Percentiles rank a stretch among this genome's conserved stretches.
These are phyloP conservation scores for Andrena dorsata DNA, from an alignment of 2,888 invertebrate genomes.

Conservation along the genomic window DNA sequence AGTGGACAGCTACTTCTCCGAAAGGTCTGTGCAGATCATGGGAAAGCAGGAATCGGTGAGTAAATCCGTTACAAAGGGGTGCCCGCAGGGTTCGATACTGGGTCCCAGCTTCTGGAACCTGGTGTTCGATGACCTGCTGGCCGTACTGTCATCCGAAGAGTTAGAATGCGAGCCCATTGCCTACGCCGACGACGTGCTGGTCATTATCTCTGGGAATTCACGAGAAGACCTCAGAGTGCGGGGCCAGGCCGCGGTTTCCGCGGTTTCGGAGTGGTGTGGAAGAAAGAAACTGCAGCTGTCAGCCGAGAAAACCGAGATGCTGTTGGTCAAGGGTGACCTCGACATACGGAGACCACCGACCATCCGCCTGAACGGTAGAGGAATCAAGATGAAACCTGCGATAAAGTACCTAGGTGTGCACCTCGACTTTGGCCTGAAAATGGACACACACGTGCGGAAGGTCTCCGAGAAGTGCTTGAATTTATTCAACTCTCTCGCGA, in stretches of 20 bases:
- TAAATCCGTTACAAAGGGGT: not conserved
- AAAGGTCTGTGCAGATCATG: not conserved
- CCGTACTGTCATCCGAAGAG: not conserved
- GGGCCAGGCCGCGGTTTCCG: not conserved
- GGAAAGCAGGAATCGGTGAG: not conserved
- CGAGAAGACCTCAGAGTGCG: too few relatives aligned
- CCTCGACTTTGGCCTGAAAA: too few relatives aligned
- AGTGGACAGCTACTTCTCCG: not conserved
- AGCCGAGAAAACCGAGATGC: not conserved
- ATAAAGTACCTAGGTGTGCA: not conserved
- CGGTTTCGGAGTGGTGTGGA: too few relatives aligned
- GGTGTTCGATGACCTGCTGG: not conserved
- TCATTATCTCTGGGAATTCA: too few relatives aligned
- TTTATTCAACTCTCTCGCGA: not conserved
- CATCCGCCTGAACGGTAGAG: not conserved
- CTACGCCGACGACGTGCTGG: not conserved
- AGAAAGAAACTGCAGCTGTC: not conserved
- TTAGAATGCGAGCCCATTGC: not conserved
- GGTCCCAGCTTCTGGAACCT: not conserved
- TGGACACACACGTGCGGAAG: not conserved
- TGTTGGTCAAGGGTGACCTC: not conserved
- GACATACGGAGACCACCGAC: not conserved
- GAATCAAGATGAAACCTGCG: not conserved
- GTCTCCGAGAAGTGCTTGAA: not conserved
- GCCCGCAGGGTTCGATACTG: not conserved